Percentiles rank a stretch among this genome's conserved stretches.
These are phyloP conservation scores for Porites australiensis DNA, from an alignment of 64 coral and sea anemone species.

Conservation along the genomic window DNA sequence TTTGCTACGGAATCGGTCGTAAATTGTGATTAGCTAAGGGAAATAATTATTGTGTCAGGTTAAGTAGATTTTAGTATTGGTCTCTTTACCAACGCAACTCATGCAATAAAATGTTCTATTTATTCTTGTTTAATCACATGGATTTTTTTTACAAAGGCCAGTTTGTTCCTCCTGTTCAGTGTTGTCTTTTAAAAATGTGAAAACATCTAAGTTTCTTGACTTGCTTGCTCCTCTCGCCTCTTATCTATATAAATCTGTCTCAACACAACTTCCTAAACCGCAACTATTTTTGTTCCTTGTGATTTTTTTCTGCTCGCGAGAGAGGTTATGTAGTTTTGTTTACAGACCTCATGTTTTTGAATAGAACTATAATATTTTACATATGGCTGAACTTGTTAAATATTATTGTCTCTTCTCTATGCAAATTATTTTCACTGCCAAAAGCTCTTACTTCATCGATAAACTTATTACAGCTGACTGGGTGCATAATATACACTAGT, in stretches of 20 bases:
- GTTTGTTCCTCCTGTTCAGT: background rate
- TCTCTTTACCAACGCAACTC: background rate
- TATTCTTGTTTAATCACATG: slow-evolving; percentile 38
- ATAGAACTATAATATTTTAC: background rate
- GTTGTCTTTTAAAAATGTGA: background rate
- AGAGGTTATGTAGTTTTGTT: background rate
- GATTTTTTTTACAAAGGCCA: background rate
- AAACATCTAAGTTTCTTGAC: background rate
- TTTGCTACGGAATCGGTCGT: background rate
- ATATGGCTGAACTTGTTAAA: background rate
- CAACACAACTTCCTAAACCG: background rate
- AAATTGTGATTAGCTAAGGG: background rate
- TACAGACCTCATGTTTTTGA: background rate
- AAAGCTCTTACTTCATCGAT: background rate
- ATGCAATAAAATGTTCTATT: background rate
- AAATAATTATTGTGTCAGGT: background rate
- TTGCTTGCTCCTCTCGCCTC: background rate
- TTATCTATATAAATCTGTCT: background rate
- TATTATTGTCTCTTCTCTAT: background rate
- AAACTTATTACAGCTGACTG: too few relatives aligned
- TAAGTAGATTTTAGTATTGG: slow-evolving; percentile 15
- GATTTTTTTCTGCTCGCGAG: background rate
- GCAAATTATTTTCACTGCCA: background rate
- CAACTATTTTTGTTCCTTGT: background rate
- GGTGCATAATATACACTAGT: background rate